phyloP scores from a whole-genome alignment of 2,888 invertebrate genomes.

The Pammene aurita region DNA sequence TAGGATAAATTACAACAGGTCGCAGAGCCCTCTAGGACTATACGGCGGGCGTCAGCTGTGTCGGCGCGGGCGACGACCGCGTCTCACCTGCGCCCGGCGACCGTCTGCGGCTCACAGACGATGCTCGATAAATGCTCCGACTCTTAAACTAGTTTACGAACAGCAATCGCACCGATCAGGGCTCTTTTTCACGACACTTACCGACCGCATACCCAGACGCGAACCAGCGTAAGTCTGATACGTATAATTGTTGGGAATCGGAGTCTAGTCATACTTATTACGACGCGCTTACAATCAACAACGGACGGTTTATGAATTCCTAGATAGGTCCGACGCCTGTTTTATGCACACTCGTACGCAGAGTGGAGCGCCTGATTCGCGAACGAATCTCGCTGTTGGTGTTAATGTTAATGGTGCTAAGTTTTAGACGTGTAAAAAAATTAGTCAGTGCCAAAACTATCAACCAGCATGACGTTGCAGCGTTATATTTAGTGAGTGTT shows the following conservation, averaged over 20 bases:
- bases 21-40: not conserved
- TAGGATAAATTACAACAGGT: not conserved
- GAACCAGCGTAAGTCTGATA: not conserved
- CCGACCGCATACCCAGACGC: not conserved
- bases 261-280: not conserved
- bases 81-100: constrained; percentile 41
- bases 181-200: constrained; percentile 7
- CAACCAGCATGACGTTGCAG: constrained; percentile 24
- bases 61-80: constrained; percentile 38
- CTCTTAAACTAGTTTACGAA: constrained; percentile 32
- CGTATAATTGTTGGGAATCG: not conserved
- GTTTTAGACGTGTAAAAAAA: constrained; percentile 10
- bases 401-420: constrained; percentile 1
- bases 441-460: constrained; percentile 29
- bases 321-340: constrained; percentile 15
- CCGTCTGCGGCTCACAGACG: constrained; percentile 43
- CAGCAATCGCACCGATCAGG: constrained; percentile 11
- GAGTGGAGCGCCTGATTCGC: constrained; percentile 4
- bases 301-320: not conserved
- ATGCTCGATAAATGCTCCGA: constrained; percentile 27
- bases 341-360: constrained; percentile 2
- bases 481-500: constrained; percentile 39
- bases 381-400: not conserved
- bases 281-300: not conserved
- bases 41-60: constrained; percentile 16